Conservation (phyloP, 2,797 vertebrate genomes). For the Sitta carolinensis region DNA sequence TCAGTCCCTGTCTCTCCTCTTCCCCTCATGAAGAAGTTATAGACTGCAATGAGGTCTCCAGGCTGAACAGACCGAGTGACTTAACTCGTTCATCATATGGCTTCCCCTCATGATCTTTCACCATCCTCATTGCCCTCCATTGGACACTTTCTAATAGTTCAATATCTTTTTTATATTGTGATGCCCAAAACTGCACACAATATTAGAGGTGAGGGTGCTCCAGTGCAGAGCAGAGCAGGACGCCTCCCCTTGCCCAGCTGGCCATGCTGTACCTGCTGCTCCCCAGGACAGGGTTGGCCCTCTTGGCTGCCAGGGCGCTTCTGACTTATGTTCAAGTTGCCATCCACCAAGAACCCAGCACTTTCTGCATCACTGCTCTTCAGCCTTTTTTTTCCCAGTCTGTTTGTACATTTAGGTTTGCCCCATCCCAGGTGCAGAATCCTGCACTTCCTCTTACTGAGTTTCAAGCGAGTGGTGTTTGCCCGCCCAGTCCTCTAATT, state of each 20-base stretch:
- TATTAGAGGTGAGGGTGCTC: fast-evolving
- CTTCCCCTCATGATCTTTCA: neutral
- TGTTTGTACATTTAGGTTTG: neutral
- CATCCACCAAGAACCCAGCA: too few relatives aligned
- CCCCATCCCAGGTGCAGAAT: neutral
- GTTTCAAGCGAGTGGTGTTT: neutral
- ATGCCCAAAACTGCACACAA: neutral
- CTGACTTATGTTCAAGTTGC: neutral
- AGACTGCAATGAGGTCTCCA: neutral
- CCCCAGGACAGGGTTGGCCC: fast-evolving
- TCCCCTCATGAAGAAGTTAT: neutral
- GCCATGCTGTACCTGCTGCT: fast-evolving
- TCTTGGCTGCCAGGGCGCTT: neutral
- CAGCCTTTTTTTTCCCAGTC: neutral
- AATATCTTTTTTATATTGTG: neutral
- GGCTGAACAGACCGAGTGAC: neutral
- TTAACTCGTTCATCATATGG: fast-evolving
- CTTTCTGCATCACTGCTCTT: neutral
- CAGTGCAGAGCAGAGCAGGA: fast-evolving
- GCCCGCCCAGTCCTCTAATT: neutral
- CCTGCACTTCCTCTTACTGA: neutral
- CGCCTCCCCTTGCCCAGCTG: fast-evolving
- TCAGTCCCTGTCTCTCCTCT: neutral
- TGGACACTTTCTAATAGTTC: neutral
- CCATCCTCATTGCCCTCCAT: fast-evolving